phyloP scores from a whole-genome alignment of 2,113 vertebrate genomes.

The Paramormyrops kingsleyae region DNA sequence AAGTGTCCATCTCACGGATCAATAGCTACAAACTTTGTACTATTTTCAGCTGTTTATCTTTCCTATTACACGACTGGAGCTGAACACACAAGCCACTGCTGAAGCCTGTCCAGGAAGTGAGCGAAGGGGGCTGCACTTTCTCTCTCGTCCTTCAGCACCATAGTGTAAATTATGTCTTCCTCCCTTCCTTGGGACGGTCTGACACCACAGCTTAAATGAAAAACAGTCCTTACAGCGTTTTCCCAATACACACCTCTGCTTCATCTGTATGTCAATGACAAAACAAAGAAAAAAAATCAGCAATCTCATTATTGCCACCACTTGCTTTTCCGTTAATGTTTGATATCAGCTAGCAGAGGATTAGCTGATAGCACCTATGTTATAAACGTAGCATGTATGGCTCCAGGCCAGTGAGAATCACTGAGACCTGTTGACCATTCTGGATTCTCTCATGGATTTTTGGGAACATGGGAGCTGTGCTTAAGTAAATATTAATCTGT shows the following conservation, averaged over 20 bases:
- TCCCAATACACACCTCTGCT: background rate
- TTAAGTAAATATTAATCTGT: background rate
- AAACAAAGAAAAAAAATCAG: background rate
- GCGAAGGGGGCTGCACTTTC: background rate
- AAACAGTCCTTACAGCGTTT: background rate
- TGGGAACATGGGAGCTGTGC: background rate
- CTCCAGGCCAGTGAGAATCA: background rate
- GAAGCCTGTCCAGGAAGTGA: background rate
- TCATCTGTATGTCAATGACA: background rate
- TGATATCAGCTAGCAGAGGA: background rate
- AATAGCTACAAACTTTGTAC: background rate
- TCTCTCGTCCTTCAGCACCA: background rate
- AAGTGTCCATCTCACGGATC: background rate
- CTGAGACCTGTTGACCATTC: background rate
- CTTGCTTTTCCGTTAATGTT: background rate
- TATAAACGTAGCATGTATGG: background rate
- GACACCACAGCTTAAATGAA: background rate
- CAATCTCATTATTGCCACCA: background rate
- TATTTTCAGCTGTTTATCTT: background rate
- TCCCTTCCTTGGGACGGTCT: background rate
- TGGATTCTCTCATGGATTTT: background rate
- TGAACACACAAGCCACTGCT: background rate
- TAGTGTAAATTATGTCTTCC: background rate
- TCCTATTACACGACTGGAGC: background rate
- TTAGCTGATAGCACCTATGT: background rate